Evolutionary conservation across 1,140 invertebrate species (phyloP).

Genomic region (Papilio glaucus): DNA sequence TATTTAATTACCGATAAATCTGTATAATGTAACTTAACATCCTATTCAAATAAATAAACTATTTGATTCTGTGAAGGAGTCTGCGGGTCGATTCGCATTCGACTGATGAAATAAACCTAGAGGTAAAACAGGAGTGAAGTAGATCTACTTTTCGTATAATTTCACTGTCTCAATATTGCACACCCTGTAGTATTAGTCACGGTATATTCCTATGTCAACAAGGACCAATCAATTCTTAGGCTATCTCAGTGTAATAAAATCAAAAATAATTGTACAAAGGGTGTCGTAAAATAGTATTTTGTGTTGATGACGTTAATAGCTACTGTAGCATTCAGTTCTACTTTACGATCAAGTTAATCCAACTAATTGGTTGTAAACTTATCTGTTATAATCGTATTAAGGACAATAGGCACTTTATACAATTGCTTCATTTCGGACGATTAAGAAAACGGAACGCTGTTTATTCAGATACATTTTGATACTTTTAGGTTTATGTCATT

Average conservation of each 20-base stretch:
- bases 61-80: too few species aligned
- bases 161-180: too few species aligned
- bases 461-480: neutral
- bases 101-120: too few species aligned
- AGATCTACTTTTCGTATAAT: too few species aligned
- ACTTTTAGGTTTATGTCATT: neutral
- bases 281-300: constrained; percentile 17
- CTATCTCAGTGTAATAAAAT: constrained; percentile 12
- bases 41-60: too few species aligned
- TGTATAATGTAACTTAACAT: too few species aligned
- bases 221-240: neutral
- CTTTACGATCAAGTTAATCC: constrained; percentile 17
- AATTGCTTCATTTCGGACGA: neutral
- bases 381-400: constrained; percentile 18
- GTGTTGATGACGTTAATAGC: constrained; percentile 18
- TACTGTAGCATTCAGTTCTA: neutral
- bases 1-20: too few species aligned
- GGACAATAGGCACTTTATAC: constrained; percentile 23
- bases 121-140: too few species aligned
- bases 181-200: too few species aligned
- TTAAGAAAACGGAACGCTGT: neutral
- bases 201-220: too few species aligned
- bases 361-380: constrained; percentile 22
- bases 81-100: too few species aligned
- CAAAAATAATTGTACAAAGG: constrained; percentile 15